phyloP scores from a whole-genome alignment of 2,797 vertebrate species.

The Halcyon chelicuti region DNA sequence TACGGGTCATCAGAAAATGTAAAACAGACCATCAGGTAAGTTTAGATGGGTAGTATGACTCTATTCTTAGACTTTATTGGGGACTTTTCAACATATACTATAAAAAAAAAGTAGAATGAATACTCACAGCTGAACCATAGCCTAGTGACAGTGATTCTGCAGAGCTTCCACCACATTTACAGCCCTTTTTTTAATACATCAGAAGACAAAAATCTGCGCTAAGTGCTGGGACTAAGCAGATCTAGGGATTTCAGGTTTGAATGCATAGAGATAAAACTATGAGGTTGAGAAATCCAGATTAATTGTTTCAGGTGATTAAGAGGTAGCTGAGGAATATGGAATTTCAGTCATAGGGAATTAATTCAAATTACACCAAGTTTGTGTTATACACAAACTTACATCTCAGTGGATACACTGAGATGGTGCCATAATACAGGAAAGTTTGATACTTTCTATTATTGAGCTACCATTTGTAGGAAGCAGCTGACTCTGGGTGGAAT shows the following conservation, averaged over 20 bases:
- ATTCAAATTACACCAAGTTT: not conserved
- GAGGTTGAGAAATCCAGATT: not conserved
- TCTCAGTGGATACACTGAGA: not conserved
- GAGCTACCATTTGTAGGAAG: not conserved
- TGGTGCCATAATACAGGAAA: not conserved
- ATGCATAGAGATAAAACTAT: not conserved
- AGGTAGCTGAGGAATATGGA: not conserved
- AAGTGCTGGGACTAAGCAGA: not conserved
- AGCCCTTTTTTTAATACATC: not conserved
- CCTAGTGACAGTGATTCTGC: accelerated
- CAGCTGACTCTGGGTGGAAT: not conserved
- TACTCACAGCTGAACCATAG: accelerated
- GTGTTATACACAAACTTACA: too few relatives aligned
- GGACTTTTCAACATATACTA: accelerated
- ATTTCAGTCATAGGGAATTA: not conserved
- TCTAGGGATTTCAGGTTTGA: not conserved
- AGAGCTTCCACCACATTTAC: too few relatives aligned
- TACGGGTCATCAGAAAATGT: accelerated
- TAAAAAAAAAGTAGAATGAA: not conserved
- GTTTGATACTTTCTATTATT: accelerated
- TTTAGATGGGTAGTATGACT: accelerated
- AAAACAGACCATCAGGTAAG: accelerated
- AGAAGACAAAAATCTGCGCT: not conserved
- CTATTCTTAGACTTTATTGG: accelerated
- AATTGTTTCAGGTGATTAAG: not conserved